Base-by-base conservation (phyloP, 2,113 vertebrate species). In the Felis chaus region DNA sequence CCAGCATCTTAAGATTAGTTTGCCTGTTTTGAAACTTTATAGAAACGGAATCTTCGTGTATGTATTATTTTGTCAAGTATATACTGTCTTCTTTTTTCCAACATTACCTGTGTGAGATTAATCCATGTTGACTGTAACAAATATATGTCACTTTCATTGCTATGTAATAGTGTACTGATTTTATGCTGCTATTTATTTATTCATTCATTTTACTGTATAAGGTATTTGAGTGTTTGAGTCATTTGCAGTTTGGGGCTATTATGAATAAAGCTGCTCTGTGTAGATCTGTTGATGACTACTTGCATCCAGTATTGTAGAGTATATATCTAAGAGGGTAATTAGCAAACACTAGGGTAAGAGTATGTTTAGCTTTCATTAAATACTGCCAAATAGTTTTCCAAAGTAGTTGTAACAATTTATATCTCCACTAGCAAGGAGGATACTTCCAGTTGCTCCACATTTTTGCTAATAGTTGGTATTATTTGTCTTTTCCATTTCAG, bases 11-110 rank as follows among this genome's bases (percentile, higher is more conserved):
- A 18, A 33, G 12, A 53, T 88, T 50, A 73, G 33, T 73, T 96
- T 78, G 23, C 50, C 78, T 94, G n/a, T 86, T 94, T 96, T 93
- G 45, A 96, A 92, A 73, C 36, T 73, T 96, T 19, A 87, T 48
- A 31, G 79, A 93, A 86, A n/a, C 86, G n/a, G 29, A 90, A 93
- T 94, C 50, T 79, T 92, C 36, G 39, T 81, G 33, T 95, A 41
- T 57, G 1, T 66, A 41, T 7, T 74, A 66, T 90, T 95, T 55
- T 61, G 57, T 61, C 57, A 61, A 61, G 57, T 23, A 61, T 23
- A 61, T 21, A 61, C 78, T 86, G 12, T 79, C 36, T 10, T 73
- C 71, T 83, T 79, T 93, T 50, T n/a, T 63, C 95, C 57, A 84
- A 4, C 23, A 15, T 92, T 55, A 45, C 39, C 3, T 79, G 23